Conservation (phyloP, 2,113 vertebrate genomes). For the Myrmecobius fasciatus region DNA sequence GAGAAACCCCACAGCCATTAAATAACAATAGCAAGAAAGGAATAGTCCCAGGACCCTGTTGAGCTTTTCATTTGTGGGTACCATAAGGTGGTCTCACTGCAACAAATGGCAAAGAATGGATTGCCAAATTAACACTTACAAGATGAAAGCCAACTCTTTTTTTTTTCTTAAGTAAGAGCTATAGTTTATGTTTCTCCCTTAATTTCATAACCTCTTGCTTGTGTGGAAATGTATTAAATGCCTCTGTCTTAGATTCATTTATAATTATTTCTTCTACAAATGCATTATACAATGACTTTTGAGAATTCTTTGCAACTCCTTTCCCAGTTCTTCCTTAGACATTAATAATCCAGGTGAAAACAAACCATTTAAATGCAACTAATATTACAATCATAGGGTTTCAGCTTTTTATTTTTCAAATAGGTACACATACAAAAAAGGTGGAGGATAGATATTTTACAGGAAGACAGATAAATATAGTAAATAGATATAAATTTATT, state of each 20-base stretch:
- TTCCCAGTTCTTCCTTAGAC: constrained; percentile 52
- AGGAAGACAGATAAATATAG: constrained; percentile 23
- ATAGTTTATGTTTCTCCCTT: constrained; percentile 29
- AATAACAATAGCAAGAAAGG: constrained; percentile 6
- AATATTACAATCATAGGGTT: constrained; percentile 64
- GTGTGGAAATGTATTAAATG: constrained; percentile 69
- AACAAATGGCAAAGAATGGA: not conserved
- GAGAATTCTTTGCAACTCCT: constrained; percentile 74
- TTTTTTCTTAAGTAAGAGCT: not conserved
- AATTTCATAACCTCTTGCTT: constrained; percentile 59
- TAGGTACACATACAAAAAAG: constrained; percentile 39
- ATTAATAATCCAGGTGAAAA: constrained; percentile 71
- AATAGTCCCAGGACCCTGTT: not conserved
- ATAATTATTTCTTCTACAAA: constrained; percentile 58
- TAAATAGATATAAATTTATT: not conserved
- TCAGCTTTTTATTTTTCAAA: constrained; percentile 24
- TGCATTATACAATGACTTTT: constrained; percentile 59
- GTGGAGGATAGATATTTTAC: constrained; percentile 1
- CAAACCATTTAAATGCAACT: constrained; percentile 70
- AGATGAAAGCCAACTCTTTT: not conserved
- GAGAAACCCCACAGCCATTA: not conserved
- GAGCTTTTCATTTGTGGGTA: not conserved
- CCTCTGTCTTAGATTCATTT: constrained; percentile 70
- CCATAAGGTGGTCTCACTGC: not conserved
- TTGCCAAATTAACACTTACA: not conserved